Base-by-base conservation (phyloP, 2,113 vertebrate genomes). In the Centrocercus urophasianus region DNA sequence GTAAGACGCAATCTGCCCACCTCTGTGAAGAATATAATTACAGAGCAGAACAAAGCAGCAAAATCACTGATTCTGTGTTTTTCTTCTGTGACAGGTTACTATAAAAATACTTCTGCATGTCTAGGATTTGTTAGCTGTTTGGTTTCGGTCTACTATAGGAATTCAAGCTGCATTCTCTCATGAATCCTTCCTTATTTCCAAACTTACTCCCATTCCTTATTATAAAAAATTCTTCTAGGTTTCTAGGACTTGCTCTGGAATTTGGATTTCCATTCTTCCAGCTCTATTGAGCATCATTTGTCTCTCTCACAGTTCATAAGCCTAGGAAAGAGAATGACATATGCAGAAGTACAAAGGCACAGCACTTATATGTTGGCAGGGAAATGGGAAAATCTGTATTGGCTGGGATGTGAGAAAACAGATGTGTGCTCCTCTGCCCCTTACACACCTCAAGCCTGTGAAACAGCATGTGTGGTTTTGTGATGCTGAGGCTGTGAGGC, bases 301-400 rank as follows among this genome's bases (percentile, higher is more conserved):
- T 36, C 42, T 48, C 22, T 80, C 17, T 13, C 8, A 9, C 8
- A 75, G 56, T 8, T 69, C 6, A n/a, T 14, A 60, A 47, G 5
- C 34, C 36, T 48, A 11, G 22, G 2, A 60, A 15, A 1, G 8
- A 88, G 36, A 87, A 72, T 32, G 30, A 27, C 22, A 76, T 28
- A 28, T n/a, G 42, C 12, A 19, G 32, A 48, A 50, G 8, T 34
- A 89, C 3, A 5, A 86, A 2, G 0, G 83, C 36, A 61, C 14
- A 54, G 21, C 3, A 2, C 42, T 61, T 76, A 18, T n/a, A 16
- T 50, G 19, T 47, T 82, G 42, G 8, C 48, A 52, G 21, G 14
- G 16, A 20, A 0, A 0, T 0, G 4, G 84, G 57, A 88, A 83
- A 81, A 59, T 48, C 18, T 20, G 16, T 75, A 16, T 20, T 80